Evolutionary conservation across 2,888 invertebrate genomes (phyloP), one percentile per base, ranked within the genome.

Genomic region (Lampropteryx suffumata): DNA sequence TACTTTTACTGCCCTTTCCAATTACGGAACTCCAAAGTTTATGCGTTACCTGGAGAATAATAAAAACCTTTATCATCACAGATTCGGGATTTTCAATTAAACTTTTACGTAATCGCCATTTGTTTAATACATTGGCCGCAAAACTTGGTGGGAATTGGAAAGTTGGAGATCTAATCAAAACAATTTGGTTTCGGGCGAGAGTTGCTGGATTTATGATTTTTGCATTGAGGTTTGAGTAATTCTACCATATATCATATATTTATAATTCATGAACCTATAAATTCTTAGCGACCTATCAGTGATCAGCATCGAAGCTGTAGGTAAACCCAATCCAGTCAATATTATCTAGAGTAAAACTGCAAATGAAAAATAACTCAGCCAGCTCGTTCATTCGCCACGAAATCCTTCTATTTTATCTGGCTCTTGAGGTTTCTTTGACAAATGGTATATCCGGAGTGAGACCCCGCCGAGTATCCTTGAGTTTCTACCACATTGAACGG

Each of bases 1-100:
- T 61, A 64, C 64, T 69, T 67, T 73, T 64, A 68, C 65, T 64
- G 61, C 66, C 65, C 57, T 50, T 67, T 67, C 64, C 72, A 73
- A 74, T 74, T 73, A 73, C 69, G 62, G 17, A 64, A 47, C 62
- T 55, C 62, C 63, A 56, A 71, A 73, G 60, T 76, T 78, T 71
- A 68, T 67, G 68, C 59, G 72, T 68, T 69, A 74, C 72, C 73
- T 69, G 67, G 69, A 62, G 73, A 69, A 67, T 73, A 73, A 74
- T 74, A 71, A 75, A 78, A 77, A 74, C 69, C 73, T 70, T 74
- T 76, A 74, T 69, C 69, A 73, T 69, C 73, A 69, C 73, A 71
- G 71, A 76, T 73, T 71, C 69, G 61, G 63, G 68, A 68, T 75
- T 78, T 78, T 75, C 77, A 76, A 76, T 79, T 75, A 77, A 79